Base-by-base conservation (phyloP, 2,113 vertebrate species). In the Megalops atlanticus region DNA sequence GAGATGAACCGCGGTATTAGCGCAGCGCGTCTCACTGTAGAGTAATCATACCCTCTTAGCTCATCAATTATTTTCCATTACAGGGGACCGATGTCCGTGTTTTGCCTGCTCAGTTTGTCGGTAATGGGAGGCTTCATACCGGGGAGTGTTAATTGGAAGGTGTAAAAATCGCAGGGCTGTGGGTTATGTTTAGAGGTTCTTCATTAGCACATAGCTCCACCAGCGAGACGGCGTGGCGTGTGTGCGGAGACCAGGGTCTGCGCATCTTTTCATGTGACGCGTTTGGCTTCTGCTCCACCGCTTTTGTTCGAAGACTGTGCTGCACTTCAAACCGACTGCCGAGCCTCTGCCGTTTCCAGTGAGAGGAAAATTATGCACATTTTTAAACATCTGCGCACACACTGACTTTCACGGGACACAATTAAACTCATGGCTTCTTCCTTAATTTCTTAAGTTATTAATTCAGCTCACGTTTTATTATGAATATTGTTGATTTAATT, bases 41-140 rank as follows among this genome's bases (percentile, higher is more conserved):
- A 94, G 91, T 94, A 96, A 95, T 95, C 93, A 94, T 90, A 93
- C 91, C 90, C 94, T 94, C 91, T 92, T 95, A 94, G 91, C 93
- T 95, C 93, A 92, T 96, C 92, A 93, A 92, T 95, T 96, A 95
- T 95, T 95, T 95, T 95, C 91, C 92, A 92, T 94, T 94, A 93
- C 90, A 89, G 83, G 92, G 92, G 91, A 94, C 88, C 91, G 88
- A 92, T 92, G 92, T 85, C 89, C 89, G 90, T 89, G 93, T 93
- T 94, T 91, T 84, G 81, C 6, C 90, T 93, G 93, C 92, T 92
- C 92, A 92, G 90, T 94, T 94, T 90, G 94, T 94, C 90, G 90
- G 90, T 94, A 95, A 95, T 90, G 81, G 90, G 90, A 84, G 90
- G 87, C 91, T 92, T 92, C 93, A 91, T 91, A 90, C 91, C 92